Conservation (phyloP, 2,797 vertebrate species). For the Nyctibius grandis region DNA sequence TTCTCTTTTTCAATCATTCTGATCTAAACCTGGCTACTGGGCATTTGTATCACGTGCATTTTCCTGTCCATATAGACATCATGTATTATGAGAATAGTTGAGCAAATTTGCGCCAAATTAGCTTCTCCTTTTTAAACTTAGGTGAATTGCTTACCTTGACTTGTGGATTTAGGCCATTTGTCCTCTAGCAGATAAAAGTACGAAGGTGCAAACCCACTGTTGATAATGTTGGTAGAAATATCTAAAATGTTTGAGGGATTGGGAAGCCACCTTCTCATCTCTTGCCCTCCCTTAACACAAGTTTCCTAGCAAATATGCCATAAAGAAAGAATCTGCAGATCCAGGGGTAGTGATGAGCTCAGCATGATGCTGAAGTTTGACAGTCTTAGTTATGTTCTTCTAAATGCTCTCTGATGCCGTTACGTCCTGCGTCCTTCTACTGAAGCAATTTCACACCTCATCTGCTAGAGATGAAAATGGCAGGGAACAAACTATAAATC, state of each 20-base stretch:
- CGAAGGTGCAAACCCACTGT: neutral
- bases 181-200: neutral
- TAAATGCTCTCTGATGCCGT: neutral
- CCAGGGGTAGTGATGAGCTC: neutral
- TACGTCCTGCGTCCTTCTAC: conserved; percentile 1
- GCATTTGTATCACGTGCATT: neutral
- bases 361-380: neutral
- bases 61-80: neutral
- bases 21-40: neutral
- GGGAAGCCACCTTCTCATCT: neutral
- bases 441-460: conserved; percentile 65
- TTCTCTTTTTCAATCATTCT: neutral
- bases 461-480: conserved; percentile 53
- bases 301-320: neutral
- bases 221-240: neutral
- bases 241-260: neutral
- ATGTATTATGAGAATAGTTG: neutral
- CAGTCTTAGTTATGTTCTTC: neutral
- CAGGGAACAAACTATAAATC: conserved; percentile 59
- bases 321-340: neutral
- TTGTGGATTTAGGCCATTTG: neutral
- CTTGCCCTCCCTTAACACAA: neutral
- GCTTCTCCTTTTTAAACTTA: neutral
- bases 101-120: neutral
- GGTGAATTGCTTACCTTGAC: neutral